Conservation (phyloP, 2,888 invertebrate species). For the Netelia inedita region DNA sequence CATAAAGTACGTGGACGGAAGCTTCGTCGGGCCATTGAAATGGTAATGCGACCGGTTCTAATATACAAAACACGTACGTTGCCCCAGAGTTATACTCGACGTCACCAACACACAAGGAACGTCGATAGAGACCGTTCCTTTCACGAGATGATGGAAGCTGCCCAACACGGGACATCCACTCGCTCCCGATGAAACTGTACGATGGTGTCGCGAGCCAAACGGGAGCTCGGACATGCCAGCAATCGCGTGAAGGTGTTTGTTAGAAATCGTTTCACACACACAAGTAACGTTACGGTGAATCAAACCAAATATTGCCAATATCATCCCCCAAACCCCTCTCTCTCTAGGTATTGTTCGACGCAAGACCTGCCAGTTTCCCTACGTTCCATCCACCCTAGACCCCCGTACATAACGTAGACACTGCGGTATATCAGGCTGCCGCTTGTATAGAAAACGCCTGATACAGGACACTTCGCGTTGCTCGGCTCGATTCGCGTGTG, state of each 20-base stretch:
- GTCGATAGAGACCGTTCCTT: conserved; percentile 47
- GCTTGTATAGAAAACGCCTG: background rate
- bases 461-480: background rate
- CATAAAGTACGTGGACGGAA: conserved; percentile 25
- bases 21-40: conserved; percentile 78
- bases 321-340: conserved; percentile 75
- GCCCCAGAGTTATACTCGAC: conserved; percentile 27
- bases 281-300: conserved; percentile 77
- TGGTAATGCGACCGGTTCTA: conserved; percentile 83
- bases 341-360: conserved; percentile 71
- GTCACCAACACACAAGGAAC: conserved; percentile 42
- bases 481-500: background rate
- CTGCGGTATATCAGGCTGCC: conserved; percentile 11
- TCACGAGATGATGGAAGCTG: conserved; percentile 18
- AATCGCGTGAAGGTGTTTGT: background rate
- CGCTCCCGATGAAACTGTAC: background rate
- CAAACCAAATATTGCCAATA: conserved; percentile 85
- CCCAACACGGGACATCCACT: too few relatives aligned
- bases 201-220: conserved; percentile 51
- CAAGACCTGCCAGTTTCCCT: conserved; percentile 58
- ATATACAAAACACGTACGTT: conserved; percentile 74
- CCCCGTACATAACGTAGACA: conserved; percentile 10
- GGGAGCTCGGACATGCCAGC: background rate
- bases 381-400: conserved; percentile 19
- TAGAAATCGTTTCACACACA: conserved; percentile 55